Evolutionary conservation across 2,888 invertebrate species (phyloP).

Genomic region (Phytoseiulus persimilis): DNA sequence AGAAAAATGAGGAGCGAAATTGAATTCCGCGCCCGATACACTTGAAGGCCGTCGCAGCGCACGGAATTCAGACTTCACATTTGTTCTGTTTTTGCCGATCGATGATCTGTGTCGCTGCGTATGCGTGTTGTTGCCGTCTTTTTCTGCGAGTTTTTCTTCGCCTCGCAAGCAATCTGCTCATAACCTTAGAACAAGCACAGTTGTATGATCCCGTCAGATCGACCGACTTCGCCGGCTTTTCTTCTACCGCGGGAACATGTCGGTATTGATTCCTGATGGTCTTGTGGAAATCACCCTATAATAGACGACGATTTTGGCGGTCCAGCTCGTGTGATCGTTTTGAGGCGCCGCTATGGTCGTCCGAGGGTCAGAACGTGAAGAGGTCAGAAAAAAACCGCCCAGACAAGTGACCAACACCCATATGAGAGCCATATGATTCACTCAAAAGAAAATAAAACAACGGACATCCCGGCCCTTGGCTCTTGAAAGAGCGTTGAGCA

Average conservation of each 20-base stretch:
- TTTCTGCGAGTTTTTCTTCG: neutral
- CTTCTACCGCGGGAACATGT: neutral
- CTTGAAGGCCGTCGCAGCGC: neutral
- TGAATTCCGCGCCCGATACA: neutral
- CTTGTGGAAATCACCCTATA: neutral
- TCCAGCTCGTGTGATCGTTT: neutral
- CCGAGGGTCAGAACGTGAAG: neutral
- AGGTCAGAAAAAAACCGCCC: neutral
- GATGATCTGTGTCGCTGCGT: neutral
- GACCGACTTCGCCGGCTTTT: neutral
- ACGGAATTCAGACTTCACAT: neutral
- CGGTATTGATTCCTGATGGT: neutral
- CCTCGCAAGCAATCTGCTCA: neutral
- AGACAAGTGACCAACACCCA: neutral
- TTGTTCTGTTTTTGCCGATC: slow-evolving; percentile 5
- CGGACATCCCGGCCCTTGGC: neutral
- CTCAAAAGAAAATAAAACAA: neutral
- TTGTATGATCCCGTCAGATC: neutral
- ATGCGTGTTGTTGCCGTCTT: neutral
- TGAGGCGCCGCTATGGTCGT: neutral
- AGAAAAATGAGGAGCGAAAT: neutral
- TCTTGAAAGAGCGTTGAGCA: neutral
- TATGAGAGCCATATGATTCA: neutral
- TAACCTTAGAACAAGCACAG: neutral
- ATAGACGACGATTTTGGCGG: neutral